Conservation (phyloP, 2,797 vertebrate species). For the Pristis pectinata region DNA sequence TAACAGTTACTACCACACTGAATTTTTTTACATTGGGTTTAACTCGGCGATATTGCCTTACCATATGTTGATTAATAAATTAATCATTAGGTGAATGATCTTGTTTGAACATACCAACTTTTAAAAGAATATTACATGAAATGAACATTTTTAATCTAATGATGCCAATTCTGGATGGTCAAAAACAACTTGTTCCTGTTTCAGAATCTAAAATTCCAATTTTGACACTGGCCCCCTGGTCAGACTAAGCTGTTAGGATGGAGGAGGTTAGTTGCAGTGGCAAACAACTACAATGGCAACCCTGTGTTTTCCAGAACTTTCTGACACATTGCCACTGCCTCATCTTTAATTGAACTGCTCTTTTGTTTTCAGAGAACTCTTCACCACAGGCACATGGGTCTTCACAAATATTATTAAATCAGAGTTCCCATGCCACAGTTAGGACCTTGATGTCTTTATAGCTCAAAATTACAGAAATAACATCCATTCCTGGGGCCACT, state of each 20-base stretch:
- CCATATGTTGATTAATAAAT: conserved; percentile 4
- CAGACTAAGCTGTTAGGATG: neutral
- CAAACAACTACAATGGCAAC: neutral
- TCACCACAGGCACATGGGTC: neutral
- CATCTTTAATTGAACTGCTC: neutral
- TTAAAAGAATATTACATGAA: neutral
- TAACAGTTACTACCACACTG: conserved; percentile 19
- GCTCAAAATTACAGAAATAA: neutral
- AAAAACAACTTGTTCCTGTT: neutral
- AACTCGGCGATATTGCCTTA: neutral
- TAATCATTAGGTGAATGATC: neutral
- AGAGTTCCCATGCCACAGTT: neutral
- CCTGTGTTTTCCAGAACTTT: neutral
- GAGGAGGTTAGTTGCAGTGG: too few species aligned
- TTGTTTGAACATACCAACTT: neutral
- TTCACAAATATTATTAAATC: neutral
- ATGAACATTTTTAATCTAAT: neutral
- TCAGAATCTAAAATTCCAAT: neutral
- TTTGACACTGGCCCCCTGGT: neutral
- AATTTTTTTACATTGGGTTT: conserved; percentile 12
- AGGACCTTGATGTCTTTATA: neutral
- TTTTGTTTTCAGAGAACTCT: neutral
- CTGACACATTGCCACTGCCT: neutral
- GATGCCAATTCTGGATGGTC: neutral
- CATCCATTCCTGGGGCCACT: neutral